phyloP scores from a whole-genome alignment of 2,113 vertebrate genomes.

The Glareola pratincola region DNA sequence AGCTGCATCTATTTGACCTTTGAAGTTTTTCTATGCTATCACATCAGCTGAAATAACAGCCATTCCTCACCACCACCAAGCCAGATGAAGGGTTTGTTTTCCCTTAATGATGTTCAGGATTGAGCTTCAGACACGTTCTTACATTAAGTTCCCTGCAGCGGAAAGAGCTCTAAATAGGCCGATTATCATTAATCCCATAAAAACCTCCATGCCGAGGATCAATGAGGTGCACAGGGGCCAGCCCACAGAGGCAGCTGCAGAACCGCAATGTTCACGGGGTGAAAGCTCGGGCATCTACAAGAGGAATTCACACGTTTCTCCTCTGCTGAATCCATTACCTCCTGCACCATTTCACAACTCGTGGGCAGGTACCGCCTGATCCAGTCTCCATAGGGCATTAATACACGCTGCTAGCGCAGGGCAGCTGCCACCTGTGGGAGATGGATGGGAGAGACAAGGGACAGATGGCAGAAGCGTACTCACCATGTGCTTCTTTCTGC shows the following conservation, averaged over 20 bases:
- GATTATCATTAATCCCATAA: neutral
- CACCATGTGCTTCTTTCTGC: neutral
- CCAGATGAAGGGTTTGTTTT: neutral
- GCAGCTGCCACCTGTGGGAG: neutral
- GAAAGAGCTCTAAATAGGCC: neutral
- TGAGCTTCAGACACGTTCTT: neutral
- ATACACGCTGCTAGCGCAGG: accelerated
- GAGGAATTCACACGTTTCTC: neutral
- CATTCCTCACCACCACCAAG: neutral
- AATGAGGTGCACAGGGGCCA: neutral
- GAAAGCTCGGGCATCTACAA: neutral
- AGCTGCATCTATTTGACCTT: neutral
- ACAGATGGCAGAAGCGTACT: conserved; percentile 16
- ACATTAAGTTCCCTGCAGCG: neutral
- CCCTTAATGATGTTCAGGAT: neutral
- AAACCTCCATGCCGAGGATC: neutral
- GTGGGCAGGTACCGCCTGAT: neutral
- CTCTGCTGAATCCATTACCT: accelerated
- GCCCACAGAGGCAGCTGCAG: neutral
- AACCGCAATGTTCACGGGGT: neutral
- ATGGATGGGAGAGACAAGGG: neutral
- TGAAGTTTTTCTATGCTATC: neutral
- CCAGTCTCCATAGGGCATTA: neutral
- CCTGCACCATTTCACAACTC: neutral
- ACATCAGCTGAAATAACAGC: neutral